Percentiles rank a stretch among this genome's conserved stretches.
These are phyloP conservation scores for Craniophora ligustri DNA, from an alignment of 2,888 invertebrate species.

Conservation along the genomic window DNA sequence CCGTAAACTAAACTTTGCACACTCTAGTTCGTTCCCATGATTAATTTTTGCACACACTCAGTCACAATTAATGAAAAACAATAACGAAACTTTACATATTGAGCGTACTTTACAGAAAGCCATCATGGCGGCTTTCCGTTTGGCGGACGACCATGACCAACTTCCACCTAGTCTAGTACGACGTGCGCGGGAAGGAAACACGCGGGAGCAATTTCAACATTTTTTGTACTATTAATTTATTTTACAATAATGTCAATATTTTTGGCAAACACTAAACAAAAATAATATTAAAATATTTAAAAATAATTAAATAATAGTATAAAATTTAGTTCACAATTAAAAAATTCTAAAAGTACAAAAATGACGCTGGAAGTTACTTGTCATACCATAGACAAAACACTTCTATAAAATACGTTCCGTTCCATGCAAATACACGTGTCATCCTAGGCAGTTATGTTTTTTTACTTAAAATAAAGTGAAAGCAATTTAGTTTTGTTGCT, in stretches of 20 bases:
- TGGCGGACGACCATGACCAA: conserved; percentile 90
- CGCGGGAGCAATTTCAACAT: conserved; percentile 81
- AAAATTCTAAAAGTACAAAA: conserved; percentile 46
- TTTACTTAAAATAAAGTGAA: neutral
- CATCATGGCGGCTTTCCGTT: conserved; percentile 94
- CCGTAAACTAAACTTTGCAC: conserved; percentile 90
- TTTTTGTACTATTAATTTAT: conserved; percentile 59
- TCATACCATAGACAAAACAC: conserved; percentile 56
- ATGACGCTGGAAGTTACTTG: conserved; percentile 53
- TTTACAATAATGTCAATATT: neutral
- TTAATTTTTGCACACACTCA: conserved; percentile 93
- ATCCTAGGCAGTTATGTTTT: neutral
- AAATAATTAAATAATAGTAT: conserved; percentile 1
- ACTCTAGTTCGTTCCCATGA: conserved; percentile 93
- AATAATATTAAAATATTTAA: conserved; percentile 7
- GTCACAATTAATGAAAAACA: conserved; percentile 93
- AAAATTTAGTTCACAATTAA: conserved; percentile 10
- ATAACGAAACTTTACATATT: conserved; percentile 92
- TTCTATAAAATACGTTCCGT: conserved; percentile 45
- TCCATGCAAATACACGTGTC: conserved; percentile 19
- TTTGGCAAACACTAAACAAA: conserved; percentile 1
- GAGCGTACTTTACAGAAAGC: conserved; percentile 93
- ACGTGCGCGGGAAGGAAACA: conserved; percentile 92
- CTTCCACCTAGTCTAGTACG: conserved; percentile 91
- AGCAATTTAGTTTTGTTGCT: too few species aligned